These are phyloP conservation scores for Dissostichus mawsoni DNA, from an alignment of 2,113 vertebrate genomes.

Conservation along the genomic window DNA sequence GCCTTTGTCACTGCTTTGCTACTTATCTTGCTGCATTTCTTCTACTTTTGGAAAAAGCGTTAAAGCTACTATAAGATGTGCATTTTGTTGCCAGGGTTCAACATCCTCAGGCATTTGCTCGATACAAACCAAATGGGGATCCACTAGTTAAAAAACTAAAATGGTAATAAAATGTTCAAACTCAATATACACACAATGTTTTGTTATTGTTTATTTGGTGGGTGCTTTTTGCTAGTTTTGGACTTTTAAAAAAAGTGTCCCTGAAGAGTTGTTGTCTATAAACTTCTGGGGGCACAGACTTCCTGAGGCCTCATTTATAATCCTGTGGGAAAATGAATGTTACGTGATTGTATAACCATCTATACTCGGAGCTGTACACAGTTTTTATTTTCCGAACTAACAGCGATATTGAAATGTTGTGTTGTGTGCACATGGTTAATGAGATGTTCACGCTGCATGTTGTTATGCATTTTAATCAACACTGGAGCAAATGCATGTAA, in stretches of 20 bases:
- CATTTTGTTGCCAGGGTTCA: background rate
- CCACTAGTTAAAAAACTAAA: background rate
- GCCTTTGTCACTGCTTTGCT: background rate
- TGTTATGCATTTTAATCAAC: background rate
- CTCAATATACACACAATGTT: background rate
- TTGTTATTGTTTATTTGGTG: background rate
- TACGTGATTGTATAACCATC: slow-evolving; percentile 10
- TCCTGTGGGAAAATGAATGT: background rate
- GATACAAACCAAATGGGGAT: background rate
- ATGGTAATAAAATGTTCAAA: background rate
- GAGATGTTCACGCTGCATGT: background rate
- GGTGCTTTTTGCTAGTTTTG: background rate
- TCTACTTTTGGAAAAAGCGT: background rate
- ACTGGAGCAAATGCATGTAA: background rate
- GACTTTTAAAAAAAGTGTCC: background rate
- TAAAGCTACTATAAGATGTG: too few relatives aligned
- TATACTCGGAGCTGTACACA: background rate
- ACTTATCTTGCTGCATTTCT: background rate
- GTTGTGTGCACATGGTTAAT: background rate
- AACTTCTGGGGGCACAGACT: background rate
- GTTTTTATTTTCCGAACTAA: background rate
- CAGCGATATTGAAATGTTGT: background rate
- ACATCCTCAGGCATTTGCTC: background rate
- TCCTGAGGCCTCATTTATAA: background rate
- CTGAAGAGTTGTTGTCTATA: background rate